Percentiles rank a stretch among this genome's conserved stretches.
phyloP scores from a whole-genome alignment of 2,113 vertebrate genomes.

The Felis chaus region DNA sequence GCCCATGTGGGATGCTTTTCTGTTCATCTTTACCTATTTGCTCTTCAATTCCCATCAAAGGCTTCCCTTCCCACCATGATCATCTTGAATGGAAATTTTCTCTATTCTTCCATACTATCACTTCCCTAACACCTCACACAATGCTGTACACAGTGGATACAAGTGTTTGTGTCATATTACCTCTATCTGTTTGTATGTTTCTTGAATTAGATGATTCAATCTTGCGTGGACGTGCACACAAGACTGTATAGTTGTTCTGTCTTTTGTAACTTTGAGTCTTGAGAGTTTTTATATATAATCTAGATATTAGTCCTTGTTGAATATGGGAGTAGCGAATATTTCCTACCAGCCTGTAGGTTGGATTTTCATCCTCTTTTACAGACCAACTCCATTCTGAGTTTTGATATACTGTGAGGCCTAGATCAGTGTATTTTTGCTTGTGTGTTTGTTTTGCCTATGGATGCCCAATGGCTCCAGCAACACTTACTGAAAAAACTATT shows the following conservation, averaged over 20 bases:
- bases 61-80: background rate
- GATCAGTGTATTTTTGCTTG: background rate
- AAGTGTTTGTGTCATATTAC: background rate
- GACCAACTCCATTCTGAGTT: background rate
- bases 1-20: background rate
- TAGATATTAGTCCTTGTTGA: background rate
- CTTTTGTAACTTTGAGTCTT: background rate
- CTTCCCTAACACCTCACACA: too few relatives aligned
- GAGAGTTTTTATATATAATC: background rate
- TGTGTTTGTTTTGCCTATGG: background rate
- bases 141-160: background rate
- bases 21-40: background rate
- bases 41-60: background rate
- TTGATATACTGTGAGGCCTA: background rate
- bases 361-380: background rate
- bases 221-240: accelerated
- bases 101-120: background rate
- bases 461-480: background rate
- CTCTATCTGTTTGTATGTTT: background rate
- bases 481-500: background rate
- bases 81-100: background rate
- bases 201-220: background rate
- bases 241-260: background rate
- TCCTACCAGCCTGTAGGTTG: background rate
- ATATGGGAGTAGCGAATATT: background rate